Evolutionary conservation across 2,113 vertebrate species (phyloP), one percentile per base, ranked within the genome.

Genomic region (Cephalopholis sonnerati): DNA sequence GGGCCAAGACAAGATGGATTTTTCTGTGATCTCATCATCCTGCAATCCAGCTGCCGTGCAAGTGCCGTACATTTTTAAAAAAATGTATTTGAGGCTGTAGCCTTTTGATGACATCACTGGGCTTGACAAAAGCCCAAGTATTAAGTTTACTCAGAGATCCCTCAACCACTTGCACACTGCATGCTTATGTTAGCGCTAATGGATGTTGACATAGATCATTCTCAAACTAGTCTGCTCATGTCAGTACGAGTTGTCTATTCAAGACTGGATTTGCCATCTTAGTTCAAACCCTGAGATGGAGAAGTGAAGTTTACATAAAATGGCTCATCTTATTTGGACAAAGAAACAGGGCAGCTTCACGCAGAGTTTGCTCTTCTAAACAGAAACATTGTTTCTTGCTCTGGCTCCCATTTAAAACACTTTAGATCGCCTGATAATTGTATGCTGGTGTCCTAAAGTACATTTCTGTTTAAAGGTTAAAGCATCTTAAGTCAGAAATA

Each of bases 381-480:
- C n/a, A 79, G 32, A 0, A 15, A 65, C 18, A 0, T 55, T 48
- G n/a, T 55, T 25, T 63, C 22, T 27, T 24, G 22, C 15, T 51
- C 20, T 22, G 46, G 27, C 17, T 39, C 25, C 25, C 11, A 46
- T 70, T 54, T 63, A 22, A 69, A 44, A 12, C 46, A 57, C 54
- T 73, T 77, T 8, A 76, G 6, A 79, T 39, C 13, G 27, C 25
- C 4, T n/a, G 27, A 2, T 54, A 76, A 65, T 12, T 29, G 57
- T 3, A 36, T 27, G 24, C 32, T 66, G 20, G 50, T 9, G 16
- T 54, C 25, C 17, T 29, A 16, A n/a, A 44, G 17, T 6, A 25
- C 29, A 41, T 65, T 41, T 46, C 46, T 61, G 15, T 73, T 73
- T 78, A 58, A 79, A 65, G 51, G 57, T 25, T 18, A 73, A 67